These are phyloP conservation scores for Eilema caniola DNA, from an alignment of 2,888 invertebrate species.

Conservation along the genomic window DNA sequence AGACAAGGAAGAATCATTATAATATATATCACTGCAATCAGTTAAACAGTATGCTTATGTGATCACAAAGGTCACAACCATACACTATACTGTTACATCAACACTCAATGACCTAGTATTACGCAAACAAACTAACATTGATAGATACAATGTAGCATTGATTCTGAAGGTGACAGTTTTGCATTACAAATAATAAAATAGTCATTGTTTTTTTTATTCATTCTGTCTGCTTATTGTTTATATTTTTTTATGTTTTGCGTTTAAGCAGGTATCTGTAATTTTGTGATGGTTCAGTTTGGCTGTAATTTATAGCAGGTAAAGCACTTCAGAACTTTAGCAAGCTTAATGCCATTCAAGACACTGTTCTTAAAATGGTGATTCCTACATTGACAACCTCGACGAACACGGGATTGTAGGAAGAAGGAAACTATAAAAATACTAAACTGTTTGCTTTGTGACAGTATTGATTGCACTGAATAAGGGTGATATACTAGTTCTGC, in stretches of 20 bases:
- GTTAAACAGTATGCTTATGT: not conserved
- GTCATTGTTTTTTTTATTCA: not conserved
- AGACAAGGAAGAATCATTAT: not conserved
- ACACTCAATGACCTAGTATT: constrained; percentile 11
- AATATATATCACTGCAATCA: not conserved
- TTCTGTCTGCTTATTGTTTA: too few relatives aligned
- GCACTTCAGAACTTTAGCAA: too few relatives aligned
- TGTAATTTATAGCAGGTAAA: not conserved
- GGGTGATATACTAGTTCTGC: too few relatives aligned
- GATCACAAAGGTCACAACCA: not conserved
- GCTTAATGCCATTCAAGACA: too few relatives aligned
- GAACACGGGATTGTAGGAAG: too few relatives aligned
- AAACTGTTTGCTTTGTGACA: too few relatives aligned
- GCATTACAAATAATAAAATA: not conserved
- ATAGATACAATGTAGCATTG: constrained; percentile 46
- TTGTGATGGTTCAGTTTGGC: not conserved
- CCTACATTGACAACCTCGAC: too few relatives aligned
- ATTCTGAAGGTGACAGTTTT: constrained; percentile 43
- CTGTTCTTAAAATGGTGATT: too few relatives aligned
- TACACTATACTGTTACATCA: not conserved
- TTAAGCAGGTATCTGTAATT: not conserved
- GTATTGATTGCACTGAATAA: too few relatives aligned
- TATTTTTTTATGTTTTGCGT: too few relatives aligned
- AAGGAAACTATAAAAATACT: too few relatives aligned
- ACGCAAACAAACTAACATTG: constrained; percentile 20